Base-by-base conservation (phyloP, 2,797 vertebrate genomes). In the Staurois parvus region DNA sequence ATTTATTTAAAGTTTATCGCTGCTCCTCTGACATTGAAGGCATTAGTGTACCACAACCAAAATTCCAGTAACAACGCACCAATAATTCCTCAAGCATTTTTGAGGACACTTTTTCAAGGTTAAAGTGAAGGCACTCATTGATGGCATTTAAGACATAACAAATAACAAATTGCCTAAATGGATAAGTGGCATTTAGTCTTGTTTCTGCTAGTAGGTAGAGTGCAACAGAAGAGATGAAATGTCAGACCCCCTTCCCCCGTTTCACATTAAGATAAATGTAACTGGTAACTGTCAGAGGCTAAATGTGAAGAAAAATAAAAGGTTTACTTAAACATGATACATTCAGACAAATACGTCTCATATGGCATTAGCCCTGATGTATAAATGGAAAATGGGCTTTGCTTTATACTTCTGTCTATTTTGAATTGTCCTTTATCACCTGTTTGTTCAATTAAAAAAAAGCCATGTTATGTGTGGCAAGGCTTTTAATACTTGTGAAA, bases 291-390 rank as follows among this genome's bases (percentile, higher is more conserved):
- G 62, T 85, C 78, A 75, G 62, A n/a, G 66, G 66, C 62, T 81
- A 75, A 76, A 81, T 76, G 67, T 15, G 24, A 64, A 88, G 70
- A 75, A 84, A 74, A 89, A 83, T 56, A 17, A 69, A 91, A 91
- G 84, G 1, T 91, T 90, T 88, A 84, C 81, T 84, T 86, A 69
- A 88, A 84, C 21, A 89, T 34, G 82, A 88, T 72, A 78, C 88
- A 88, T 87, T 90, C 91, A 87, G 84, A 89, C 32, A 89, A 91
- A 89, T 88, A 92, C 88, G 83, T 82, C 45, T 90, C 92, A 89
- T 82, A 87, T 91, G 88, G 88, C 90, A 91, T 86, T 90, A 89
- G 89, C 89, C 45, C 74, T 48, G 64, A n/a, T 17, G 52, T 15
- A 70, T 83, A 78, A 87, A 68, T 19, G 56, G 85, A 7, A 32